Evolutionary conservation across 92 coral and sea anemone genomes (phyloP).

Genomic region (Zoanthus sociatus): DNA sequence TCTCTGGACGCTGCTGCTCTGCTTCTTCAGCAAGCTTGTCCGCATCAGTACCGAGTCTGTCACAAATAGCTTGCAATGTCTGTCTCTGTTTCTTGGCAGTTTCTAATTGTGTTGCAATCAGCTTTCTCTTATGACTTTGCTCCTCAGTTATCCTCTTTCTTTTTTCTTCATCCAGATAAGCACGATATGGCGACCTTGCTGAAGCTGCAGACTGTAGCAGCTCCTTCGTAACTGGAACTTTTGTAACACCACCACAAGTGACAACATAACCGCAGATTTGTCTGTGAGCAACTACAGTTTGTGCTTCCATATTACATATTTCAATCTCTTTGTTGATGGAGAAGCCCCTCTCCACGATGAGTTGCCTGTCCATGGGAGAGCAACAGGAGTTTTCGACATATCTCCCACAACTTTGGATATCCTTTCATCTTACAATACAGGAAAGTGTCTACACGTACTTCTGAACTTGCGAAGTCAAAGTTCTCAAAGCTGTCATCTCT

Average conservation of each 20-base stretch:
- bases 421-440: constrained; percentile 14
- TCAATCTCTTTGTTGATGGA: constrained; percentile 14
- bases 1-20: too few relatives aligned
- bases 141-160: neutral
- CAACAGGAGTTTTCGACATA: neutral
- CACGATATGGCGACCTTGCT: constrained; percentile 11
- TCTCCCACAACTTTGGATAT: constrained; percentile 7
- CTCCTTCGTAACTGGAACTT: constrained; percentile 1
- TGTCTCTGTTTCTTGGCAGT: neutral
- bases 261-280: constrained; percentile 19
- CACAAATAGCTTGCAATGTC: constrained; percentile 3
- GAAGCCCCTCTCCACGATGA: neutral
- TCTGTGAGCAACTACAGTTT: neutral
- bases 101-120: neutral
- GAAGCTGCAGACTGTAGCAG: constrained; percentile 18
- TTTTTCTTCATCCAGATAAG: neutral
- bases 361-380: constrained; percentile 10
- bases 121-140: constrained; percentile 13
- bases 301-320: neutral
- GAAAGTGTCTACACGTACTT: constrained; percentile 8
- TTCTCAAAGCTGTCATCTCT: constrained; percentile 11
- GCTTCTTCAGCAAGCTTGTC: too few relatives aligned
- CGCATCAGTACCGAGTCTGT: neutral
- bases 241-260: constrained; percentile 21
- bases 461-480: neutral